Conservation (phyloP, 2,797 vertebrate species). For the Knipowitschia caucasica region DNA sequence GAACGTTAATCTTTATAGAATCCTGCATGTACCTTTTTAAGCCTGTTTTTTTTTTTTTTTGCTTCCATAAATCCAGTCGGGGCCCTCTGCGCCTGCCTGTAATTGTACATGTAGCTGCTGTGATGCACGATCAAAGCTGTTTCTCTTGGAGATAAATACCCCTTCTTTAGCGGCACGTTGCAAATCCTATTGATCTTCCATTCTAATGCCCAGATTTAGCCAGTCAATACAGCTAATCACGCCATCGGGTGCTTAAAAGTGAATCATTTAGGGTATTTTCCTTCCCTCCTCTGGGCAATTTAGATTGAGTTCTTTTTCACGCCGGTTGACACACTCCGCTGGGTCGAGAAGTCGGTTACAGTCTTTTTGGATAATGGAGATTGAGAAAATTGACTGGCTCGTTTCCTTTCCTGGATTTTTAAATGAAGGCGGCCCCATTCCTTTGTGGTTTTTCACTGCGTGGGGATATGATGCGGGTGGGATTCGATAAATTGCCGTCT, state of each 20-base stretch:
- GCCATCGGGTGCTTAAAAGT: conserved; percentile 39
- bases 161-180: conserved; percentile 17
- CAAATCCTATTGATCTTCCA: conserved; percentile 39
- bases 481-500: conserved; percentile 24
- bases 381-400: conserved; percentile 34
- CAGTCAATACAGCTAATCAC: conserved; percentile 47
- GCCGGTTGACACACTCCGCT: conserved; percentile 21
- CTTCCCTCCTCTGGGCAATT: conserved; percentile 6
- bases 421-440: conserved; percentile 37
- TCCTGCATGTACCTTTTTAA: background rate
- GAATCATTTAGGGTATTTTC: conserved; percentile 34
- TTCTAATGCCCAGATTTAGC: conserved; percentile 30
- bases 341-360: conserved; percentile 33
- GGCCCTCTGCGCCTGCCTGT: background rate
- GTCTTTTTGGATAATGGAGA: conserved; percentile 33
- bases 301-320: conserved; percentile 27
- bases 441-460: conserved; percentile 38
- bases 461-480: conserved; percentile 25
- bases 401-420: conserved; percentile 44
- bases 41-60: background rate
- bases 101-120: background rate
- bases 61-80: background rate
- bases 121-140: conserved; percentile 18
- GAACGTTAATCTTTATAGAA: background rate
- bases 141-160: conserved; percentile 26